phyloP scores from a whole-genome alignment of 2,888 invertebrate genomes.

The Diloba caeruleocephala region DNA sequence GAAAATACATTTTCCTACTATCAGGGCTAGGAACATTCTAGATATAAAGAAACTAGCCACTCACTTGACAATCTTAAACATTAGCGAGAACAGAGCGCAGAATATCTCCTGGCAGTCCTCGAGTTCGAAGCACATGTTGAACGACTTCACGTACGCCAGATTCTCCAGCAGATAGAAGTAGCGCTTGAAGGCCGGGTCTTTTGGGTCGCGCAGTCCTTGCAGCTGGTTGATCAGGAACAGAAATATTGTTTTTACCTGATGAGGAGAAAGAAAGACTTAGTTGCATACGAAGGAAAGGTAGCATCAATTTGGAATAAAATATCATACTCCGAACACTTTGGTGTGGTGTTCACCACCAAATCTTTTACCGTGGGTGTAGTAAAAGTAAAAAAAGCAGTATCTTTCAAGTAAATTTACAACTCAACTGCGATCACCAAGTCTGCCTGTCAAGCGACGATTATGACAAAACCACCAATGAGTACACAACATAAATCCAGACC shows the following conservation, averaged over 20 bases:
- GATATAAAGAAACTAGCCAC: constrained; percentile 66
- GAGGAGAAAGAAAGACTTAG: not conserved
- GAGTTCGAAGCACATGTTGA: constrained; percentile 99
- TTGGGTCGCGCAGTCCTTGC: constrained; percentile 97
- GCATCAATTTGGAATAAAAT: too few relatives aligned
- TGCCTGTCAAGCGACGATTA: too few relatives aligned
- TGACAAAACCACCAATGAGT: too few relatives aligned
- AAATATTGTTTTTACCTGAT: constrained; percentile 93
- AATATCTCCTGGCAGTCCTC: constrained; percentile 99
- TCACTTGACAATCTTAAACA: constrained; percentile 99
- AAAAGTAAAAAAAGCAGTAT: too few relatives aligned
- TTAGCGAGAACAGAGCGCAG: constrained; percentile 96
- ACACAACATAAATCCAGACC: too few relatives aligned
- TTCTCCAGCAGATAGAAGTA: constrained; percentile 99
- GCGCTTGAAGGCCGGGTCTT: constrained; percentile 98
- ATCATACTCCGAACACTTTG: too few relatives aligned
- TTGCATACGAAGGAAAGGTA: not conserved
- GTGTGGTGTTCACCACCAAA: too few relatives aligned
- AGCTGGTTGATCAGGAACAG: constrained; percentile 98
- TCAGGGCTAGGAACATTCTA: constrained; percentile 1
- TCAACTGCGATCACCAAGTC: too few relatives aligned
- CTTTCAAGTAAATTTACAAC: too few relatives aligned
- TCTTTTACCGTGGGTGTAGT: too few relatives aligned
- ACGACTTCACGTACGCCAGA: constrained; percentile 98
- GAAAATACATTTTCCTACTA: too few relatives aligned